Percentiles rank a stretch among this genome's conserved stretches.
Conservation (phyloP, 2,113 vertebrate genomes). For the Notothenia coriiceps region DNA sequence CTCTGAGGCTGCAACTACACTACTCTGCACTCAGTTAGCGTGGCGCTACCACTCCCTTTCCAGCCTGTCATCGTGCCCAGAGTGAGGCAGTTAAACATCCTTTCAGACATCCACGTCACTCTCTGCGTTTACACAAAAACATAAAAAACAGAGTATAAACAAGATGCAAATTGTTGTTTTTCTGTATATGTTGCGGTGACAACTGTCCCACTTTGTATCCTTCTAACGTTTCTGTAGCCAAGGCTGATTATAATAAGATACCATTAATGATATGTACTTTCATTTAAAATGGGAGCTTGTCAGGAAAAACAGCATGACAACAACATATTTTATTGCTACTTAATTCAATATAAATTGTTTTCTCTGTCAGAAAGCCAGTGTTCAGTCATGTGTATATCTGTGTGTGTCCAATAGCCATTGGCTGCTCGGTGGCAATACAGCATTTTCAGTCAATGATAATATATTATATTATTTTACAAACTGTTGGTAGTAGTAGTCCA, state of each 20-base stretch:
- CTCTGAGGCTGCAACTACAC: slow-evolving; percentile 7
- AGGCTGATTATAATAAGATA: neutral
- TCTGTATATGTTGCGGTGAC: neutral
- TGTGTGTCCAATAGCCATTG: too few species aligned
- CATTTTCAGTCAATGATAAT: neutral
- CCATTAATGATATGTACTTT: neutral
- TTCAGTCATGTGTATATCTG: too few species aligned
- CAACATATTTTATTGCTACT: slow-evolving; percentile 1
- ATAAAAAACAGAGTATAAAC: neutral
- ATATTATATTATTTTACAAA: neutral
- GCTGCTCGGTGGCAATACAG: too few species aligned
- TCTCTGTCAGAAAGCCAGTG: too few species aligned
- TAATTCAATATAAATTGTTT: slow-evolving; percentile 17
- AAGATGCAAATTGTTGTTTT: slow-evolving; percentile 5
- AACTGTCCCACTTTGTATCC: neutral
- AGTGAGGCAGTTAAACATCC: neutral
- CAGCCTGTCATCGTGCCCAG: neutral
- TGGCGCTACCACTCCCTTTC: neutral
- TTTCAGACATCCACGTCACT: neutral
- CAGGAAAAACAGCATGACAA: neutral
- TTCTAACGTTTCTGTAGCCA: neutral
- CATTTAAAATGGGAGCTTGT: slow-evolving; percentile 15
- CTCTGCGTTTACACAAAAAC: neutral
- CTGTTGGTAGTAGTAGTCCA: neutral
- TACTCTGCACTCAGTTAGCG: slow-evolving; percentile 3